A percentile compares a stretch with the other conserved stretches of the same genome.
These are phyloP conservation scores for Hippocampus mohnikei DNA, from an alignment of 2,113 vertebrate species.

Conservation along the genomic window DNA sequence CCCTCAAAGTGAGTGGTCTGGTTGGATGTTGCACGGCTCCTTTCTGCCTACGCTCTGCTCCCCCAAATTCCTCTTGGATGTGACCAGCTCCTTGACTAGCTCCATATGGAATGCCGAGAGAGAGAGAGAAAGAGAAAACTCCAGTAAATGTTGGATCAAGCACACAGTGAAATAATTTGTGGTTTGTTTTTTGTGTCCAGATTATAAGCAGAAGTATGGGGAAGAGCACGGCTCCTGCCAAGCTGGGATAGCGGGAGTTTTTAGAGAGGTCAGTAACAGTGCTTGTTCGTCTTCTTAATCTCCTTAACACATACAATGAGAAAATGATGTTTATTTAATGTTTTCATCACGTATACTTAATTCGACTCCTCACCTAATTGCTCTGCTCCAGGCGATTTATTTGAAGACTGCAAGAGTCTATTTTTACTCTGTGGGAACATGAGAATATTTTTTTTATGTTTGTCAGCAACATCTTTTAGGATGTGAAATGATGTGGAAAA, in stretches of 20 bases:
- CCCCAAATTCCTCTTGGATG: constrained; percentile 65
- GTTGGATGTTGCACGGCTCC: constrained; percentile 49
- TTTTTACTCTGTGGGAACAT: constrained; percentile 12
- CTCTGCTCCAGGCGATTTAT: not conserved
- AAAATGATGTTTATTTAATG: not conserved
- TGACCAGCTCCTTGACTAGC: constrained; percentile 68
- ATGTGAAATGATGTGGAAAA: constrained; percentile 36
- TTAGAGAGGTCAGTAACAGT: constrained; percentile 83
- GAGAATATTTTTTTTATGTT: constrained; percentile 13
- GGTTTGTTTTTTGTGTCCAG: constrained; percentile 73
- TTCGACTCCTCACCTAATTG: not conserved
- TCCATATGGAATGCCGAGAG: constrained; percentile 72
- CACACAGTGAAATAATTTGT: constrained; percentile 70
- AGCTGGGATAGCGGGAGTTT: constrained; percentile 92
- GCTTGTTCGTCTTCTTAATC: constrained; percentile 36
- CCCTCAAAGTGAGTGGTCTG: constrained; percentile 42
- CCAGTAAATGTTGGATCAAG: constrained; percentile 71
- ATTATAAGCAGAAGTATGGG: constrained; percentile 98
- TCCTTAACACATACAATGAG: not conserved
- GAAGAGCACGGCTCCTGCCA: constrained; percentile 98
- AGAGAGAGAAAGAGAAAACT: constrained; percentile 66
- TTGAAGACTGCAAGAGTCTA: not conserved
- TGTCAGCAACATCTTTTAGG: constrained; percentile 7
- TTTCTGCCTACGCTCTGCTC: constrained; percentile 50
- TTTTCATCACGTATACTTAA: constrained; percentile 1